phyloP scores from a whole-genome alignment of 2,888 invertebrate species.

The Drosophila diplacantha region DNA sequence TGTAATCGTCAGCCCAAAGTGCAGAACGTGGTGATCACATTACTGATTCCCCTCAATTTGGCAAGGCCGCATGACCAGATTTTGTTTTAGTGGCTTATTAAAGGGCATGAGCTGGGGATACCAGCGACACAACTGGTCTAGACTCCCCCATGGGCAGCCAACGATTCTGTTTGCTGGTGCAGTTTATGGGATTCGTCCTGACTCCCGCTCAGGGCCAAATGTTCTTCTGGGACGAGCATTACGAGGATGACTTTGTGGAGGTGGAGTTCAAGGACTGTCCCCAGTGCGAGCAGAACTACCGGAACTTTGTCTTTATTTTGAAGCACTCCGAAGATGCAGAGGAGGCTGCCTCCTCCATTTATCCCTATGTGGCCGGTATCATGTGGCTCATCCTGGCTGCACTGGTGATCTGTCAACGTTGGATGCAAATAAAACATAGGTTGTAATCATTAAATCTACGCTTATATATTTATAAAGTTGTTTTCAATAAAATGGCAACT shows the following conservation, averaged over 20 bases:
- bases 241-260: constrained; percentile 52
- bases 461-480: not conserved
- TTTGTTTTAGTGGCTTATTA: not conserved
- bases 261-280: constrained; percentile 40
- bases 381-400: constrained; percentile 46
- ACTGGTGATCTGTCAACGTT: constrained; percentile 29
- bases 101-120: not conserved
- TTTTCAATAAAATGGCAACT: not conserved
- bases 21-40: not conserved
- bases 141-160: constrained; percentile 6
- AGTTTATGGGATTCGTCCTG: constrained; percentile 23
- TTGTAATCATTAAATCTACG: not conserved
- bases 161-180: constrained; percentile 16
- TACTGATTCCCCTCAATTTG: not conserved
- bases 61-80: not conserved
- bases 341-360: constrained; percentile 13
- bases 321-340: constrained; percentile 11
- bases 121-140: not conserved
- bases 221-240: constrained; percentile 27
- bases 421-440: constrained; percentile 17
- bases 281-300: constrained; percentile 45
- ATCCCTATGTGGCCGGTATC: constrained; percentile 37
- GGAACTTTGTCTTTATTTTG: constrained; percentile 51
- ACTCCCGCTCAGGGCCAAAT: not conserved
- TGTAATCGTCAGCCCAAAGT: not conserved